phyloP scores from a whole-genome alignment of 2,888 invertebrate species.

The Acleris sparsana region DNA sequence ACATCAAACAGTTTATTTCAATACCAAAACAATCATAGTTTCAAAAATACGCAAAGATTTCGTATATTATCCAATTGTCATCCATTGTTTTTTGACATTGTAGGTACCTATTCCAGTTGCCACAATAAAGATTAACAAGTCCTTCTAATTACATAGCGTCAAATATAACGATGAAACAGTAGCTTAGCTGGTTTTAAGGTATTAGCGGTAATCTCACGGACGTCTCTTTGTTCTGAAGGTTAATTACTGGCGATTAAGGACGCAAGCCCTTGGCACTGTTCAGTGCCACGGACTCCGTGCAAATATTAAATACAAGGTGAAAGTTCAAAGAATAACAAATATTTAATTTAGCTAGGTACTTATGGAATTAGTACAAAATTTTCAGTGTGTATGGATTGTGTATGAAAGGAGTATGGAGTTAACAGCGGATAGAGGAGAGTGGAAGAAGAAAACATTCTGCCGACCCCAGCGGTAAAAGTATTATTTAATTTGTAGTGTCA shows the following conservation, averaged over 20 bases:
- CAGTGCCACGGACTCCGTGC: constrained; percentile 11
- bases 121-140: background rate
- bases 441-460: no score
- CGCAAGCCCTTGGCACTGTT: constrained; percentile 22
- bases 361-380: no score
- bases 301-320: constrained; percentile 28
- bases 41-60: no score
- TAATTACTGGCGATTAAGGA: constrained; percentile 33
- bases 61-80: no score
- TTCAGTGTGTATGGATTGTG: no score
- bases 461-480: no score
- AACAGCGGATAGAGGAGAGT: no score
- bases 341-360: no score
- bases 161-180: constrained; percentile 10
- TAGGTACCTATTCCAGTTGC: background rate
- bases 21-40: no score
- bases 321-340: background rate
- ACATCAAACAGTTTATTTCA: constrained; percentile 14
- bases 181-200: constrained; percentile 15
- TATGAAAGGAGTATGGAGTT: no score
- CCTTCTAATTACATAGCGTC: background rate
- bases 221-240: constrained; percentile 32
- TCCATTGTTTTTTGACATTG: no score
- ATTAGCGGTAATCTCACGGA: constrained; percentile 28
- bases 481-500: no score